phyloP scores from a whole-genome alignment of 2,888 invertebrate genomes.

The Drosophila neonasuta region DNA sequence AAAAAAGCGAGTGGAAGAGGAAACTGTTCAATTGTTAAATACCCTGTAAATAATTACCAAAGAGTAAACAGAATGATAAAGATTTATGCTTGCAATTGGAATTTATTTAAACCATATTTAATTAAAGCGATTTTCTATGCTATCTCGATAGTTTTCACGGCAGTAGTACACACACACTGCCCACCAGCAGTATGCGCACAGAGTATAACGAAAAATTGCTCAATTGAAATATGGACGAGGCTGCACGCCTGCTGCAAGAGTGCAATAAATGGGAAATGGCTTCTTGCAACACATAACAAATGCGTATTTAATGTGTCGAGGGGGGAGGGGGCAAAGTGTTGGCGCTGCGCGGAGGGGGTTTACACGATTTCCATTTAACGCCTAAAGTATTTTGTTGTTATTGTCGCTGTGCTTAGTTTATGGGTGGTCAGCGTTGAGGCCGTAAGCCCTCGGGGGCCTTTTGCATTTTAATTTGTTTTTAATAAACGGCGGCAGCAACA shows the following conservation, averaged over 20 bases:
- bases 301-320: slow-evolving; percentile 78
- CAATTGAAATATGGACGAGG: slow-evolving; percentile 61
- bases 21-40: slow-evolving; percentile 14
- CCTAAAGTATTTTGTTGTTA: slow-evolving; percentile 50
- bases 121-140: neutral
- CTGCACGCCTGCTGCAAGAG: slow-evolving; percentile 57
- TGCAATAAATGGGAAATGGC: slow-evolving; percentile 39
- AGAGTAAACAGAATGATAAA: neutral
- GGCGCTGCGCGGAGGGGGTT: slow-evolving; percentile 23
- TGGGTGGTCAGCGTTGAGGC: slow-evolving; percentile 74
- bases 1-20: neutral
- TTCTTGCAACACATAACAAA: slow-evolving; percentile 73
- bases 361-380: slow-evolving; percentile 70
- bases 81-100: neutral
- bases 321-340: slow-evolving; percentile 25
- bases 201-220: slow-evolving; percentile 39
- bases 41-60: slow-evolving; percentile 21
- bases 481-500: slow-evolving; percentile 59
- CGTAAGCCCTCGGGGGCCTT: slow-evolving; percentile 64
- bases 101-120: neutral
- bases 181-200: neutral
- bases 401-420: slow-evolving; percentile 54
- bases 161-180: neutral
- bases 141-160: neutral
- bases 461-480: slow-evolving; percentile 74